Evolutionary conservation across 53 echinoderm and acorn worm species (phyloP), one percentile per base, ranked within the genome.

Genomic region (Actinopyga echinites): DNA sequence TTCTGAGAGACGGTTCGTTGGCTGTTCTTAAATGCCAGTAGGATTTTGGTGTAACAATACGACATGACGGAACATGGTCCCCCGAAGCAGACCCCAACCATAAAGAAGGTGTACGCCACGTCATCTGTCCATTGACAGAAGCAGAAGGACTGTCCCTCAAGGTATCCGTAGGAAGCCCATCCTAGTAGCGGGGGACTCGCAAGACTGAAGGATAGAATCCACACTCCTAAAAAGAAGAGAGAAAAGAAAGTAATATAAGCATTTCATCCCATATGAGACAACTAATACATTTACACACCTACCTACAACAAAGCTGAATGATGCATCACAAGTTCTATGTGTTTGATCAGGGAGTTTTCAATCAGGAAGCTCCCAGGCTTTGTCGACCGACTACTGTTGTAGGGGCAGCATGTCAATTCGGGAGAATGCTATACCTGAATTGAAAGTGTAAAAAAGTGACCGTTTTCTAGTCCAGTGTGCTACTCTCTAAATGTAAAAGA

Each of bases 61-160:
- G 92, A 84, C 99, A 97, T 97, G 23, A 97, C 89, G 5, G 99
- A 97, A 40, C 99, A 97, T 3, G 99, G 99, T 21, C 99, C 94
- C 30, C 99, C 99, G 67, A 97, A 97, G 66, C 99, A 97, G 24
- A 94, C 87, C 21, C 90, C 85, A 12, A 97, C 94, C 99, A 97
- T 97, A 71, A 97, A 97, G 74, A 92, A 97, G n/a, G 99, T 94
- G 87, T 97, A 97, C 73, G 85, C 75, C 73, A 92, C 73, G 74
- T 85, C 86, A 0, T 64, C 32, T 21, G 85, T 80, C 99, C 99
- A 97, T 26, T 83, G 9, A 36, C 94, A 94, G 87, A 97, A 97
- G 57, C 99, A 97, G 87, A 97, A 97, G 2, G 99, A 97, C 64
- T 97, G 99, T 9, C 89, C 89, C 0, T 86, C 86, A 24, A 97